phyloP scores from a whole-genome alignment of 1,140 invertebrate genomes.

The Mercenaria mercenaria region DNA sequence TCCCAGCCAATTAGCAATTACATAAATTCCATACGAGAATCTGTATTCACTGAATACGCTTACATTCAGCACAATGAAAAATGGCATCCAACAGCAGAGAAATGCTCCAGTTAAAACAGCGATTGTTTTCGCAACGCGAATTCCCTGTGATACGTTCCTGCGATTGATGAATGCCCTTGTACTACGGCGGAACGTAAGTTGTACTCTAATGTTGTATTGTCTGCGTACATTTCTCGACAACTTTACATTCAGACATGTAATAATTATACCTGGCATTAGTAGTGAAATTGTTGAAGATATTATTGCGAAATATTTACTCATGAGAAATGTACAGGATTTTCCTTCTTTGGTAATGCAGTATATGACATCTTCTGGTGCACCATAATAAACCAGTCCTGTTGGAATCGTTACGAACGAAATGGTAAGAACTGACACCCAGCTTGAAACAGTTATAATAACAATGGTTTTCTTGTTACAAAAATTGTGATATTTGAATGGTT shows the following conservation, averaged over 20 bases:
- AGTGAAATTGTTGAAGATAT: not conserved
- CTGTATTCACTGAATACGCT: not conserved
- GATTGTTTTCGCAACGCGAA: conserved; percentile 5
- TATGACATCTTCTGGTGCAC: not conserved
- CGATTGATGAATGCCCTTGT: not conserved
- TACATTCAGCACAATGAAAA: not conserved
- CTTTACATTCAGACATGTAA: not conserved
- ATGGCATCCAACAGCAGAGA: conserved; percentile 11
- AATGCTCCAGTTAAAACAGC: conserved; percentile 3
- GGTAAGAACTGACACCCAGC: not conserved
- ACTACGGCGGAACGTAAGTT: not conserved
- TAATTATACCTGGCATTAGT: not conserved
- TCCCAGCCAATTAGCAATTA: not conserved
- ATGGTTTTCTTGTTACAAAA: not conserved
- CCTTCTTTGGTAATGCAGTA: not conserved
- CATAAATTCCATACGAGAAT: not conserved
- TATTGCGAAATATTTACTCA: not conserved
- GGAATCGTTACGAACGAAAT: not conserved
- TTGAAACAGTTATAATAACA: not conserved
- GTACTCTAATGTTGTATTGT: not conserved
- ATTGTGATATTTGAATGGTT: conserved; percentile 3
- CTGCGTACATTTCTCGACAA: not conserved
- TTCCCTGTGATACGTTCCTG: not conserved
- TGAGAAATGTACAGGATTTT: conserved; percentile 1
- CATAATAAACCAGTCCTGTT: not conserved